Evolutionary conservation across 2,888 invertebrate genomes (phyloP).

Genomic region (Pachymerium ferrugineum): DNA sequence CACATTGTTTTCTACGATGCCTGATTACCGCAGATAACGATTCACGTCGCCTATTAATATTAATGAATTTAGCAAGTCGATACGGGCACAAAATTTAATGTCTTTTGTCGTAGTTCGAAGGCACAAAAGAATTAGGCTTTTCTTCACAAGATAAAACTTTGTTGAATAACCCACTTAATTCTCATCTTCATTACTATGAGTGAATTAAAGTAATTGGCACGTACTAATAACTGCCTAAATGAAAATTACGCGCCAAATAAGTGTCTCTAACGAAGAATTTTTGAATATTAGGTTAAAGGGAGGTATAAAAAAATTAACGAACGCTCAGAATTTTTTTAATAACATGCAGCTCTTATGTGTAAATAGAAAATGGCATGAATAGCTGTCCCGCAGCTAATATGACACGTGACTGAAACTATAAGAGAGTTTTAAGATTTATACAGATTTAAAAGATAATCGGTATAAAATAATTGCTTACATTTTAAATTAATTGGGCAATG

Average conservation of each 20-base stretch:
- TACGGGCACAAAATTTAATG: slow-evolving; percentile 11
- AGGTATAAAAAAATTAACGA: too few relatives aligned
- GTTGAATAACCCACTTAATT: slow-evolving; percentile 16
- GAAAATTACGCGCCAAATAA: too few relatives aligned
- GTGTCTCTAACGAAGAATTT: neutral
- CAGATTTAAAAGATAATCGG: too few relatives aligned
- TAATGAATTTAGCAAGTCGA: slow-evolving; percentile 24
- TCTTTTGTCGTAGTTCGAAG: neutral
- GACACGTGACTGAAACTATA: too few relatives aligned
- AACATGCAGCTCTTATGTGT: too few relatives aligned
- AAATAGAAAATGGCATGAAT: too few relatives aligned
- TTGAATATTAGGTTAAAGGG: neutral
- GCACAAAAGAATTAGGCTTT: slow-evolving; percentile 4
- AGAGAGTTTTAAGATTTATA: too few relatives aligned
- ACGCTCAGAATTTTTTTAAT: too few relatives aligned
- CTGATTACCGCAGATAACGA: slow-evolving; percentile 21
- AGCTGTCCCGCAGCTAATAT: too few relatives aligned
- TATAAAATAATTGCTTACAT: too few relatives aligned
- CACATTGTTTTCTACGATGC: slow-evolving; percentile 17
- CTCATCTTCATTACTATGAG: neutral
- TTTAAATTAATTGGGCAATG: too few relatives aligned
- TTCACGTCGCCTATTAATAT: slow-evolving; percentile 6
- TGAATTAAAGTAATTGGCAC: neutral
- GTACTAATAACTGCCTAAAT: neutral
- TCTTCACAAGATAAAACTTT: slow-evolving; percentile 2